These are phyloP conservation scores for Acronicta aceris DNA, from an alignment of 2,888 invertebrate genomes.

Conservation along the genomic window DNA sequence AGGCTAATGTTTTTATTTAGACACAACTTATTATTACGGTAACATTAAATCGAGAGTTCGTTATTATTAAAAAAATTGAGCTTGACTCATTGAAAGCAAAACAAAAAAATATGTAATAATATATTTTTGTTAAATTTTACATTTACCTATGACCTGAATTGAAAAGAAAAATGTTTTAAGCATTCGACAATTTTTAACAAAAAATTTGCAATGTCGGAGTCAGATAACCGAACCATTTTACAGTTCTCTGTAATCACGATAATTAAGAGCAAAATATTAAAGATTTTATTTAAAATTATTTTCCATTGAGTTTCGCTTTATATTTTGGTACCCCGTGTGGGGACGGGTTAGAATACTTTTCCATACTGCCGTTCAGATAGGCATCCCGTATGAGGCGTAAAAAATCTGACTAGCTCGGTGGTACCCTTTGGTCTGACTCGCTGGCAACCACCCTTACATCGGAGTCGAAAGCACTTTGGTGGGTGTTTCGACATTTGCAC, in stretches of 20 bases:
- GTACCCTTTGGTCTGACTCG: too few species aligned
- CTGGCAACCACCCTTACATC: too few species aligned
- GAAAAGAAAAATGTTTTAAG: constrained; percentile 17
- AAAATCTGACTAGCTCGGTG: too few species aligned
- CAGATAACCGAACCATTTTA: constrained; percentile 27
- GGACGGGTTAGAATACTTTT: too few species aligned
- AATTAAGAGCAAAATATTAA: constrained; percentile 24
- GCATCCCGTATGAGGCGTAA: too few species aligned
- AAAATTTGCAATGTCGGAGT: constrained; percentile 13
- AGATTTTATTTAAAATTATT: constrained; percentile 53
- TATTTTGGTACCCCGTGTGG: too few species aligned
- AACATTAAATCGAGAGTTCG: too few species aligned
- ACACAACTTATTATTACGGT: too few species aligned
- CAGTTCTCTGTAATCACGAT: constrained; percentile 12
- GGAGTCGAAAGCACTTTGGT: too few species aligned
- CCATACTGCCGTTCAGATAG: too few species aligned
- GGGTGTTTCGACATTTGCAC: too few species aligned
- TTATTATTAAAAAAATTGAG: constrained; percentile 11
- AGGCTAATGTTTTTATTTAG: too few species aligned
- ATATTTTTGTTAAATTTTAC: constrained; percentile 1
- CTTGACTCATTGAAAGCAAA: constrained; percentile 3
- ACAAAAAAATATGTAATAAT: constrained; percentile 5
- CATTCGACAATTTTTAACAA: constrained; percentile 9
- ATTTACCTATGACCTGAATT: neutral
- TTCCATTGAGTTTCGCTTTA: constrained; percentile 17